Percentiles rank a stretch among this genome's conserved stretches.
These are phyloP conservation scores for Paramormyrops kingsleyae DNA, from an alignment of 2,113 vertebrate species.

Conservation along the genomic window DNA sequence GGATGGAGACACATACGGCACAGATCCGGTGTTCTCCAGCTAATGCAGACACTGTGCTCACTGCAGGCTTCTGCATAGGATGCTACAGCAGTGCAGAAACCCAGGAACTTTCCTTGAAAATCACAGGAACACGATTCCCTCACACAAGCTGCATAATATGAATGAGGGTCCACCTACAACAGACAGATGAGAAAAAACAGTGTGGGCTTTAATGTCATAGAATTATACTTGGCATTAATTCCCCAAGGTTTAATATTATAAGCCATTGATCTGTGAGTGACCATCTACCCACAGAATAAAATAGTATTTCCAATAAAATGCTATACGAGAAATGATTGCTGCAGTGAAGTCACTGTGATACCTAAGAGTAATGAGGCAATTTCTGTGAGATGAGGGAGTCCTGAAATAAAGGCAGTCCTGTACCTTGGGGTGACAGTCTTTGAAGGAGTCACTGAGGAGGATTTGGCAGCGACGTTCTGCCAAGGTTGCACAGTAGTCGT, in stretches of 20 bases:
- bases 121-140: constrained; percentile 75
- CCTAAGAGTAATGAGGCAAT: not conserved
- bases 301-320: not conserved
- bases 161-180: constrained; percentile 65
- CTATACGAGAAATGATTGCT: not conserved
- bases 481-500: constrained; percentile 70
- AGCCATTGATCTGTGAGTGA: not conserved
- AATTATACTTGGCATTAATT: not conserved
- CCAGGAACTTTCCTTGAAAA: constrained; percentile 72
- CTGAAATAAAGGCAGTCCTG: not conserved
- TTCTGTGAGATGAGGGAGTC: not conserved
- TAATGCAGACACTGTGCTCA: constrained; percentile 57
- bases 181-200: not conserved
- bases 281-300: not conserved
- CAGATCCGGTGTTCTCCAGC: constrained; percentile 73
- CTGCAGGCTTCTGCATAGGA: constrained; percentile 73
- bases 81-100: constrained; percentile 74
- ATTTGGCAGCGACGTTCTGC: constrained; percentile 71
- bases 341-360: not conserved
- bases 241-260: not conserved
- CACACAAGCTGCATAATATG: constrained; percentile 67
- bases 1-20: constrained; percentile 64
- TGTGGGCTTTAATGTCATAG: not conserved
- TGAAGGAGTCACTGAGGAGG: constrained; percentile 59
- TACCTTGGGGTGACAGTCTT: constrained; percentile 68